Evolutionary conservation across 2,797 vertebrate genomes (phyloP).

Genomic region (Eulemur albifrons): DNA sequence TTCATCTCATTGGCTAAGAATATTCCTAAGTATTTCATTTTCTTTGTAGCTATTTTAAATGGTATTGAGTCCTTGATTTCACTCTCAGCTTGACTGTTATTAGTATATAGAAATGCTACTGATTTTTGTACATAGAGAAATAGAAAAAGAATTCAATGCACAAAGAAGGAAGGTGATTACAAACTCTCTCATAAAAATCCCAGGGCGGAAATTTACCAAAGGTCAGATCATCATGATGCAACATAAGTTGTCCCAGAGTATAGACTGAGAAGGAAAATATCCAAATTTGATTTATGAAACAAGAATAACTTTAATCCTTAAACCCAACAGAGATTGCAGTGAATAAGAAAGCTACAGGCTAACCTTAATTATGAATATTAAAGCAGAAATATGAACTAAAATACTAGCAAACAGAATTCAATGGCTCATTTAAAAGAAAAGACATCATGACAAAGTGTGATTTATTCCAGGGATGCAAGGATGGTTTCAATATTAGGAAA

Average conservation of each 20-base stretch:
- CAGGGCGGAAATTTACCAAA: neutral
- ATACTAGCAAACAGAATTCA: neutral
- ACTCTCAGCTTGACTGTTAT: too few species aligned
- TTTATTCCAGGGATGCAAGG: neutral
- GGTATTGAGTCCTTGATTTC: too few species aligned
- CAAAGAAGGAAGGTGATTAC: neutral
- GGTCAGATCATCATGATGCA: neutral
- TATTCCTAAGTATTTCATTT: too few species aligned
- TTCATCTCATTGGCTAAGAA: too few species aligned
- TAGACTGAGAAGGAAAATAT: neutral
- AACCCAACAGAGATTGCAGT: neutral
- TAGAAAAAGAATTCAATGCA: neutral
- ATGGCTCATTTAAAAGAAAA: neutral
- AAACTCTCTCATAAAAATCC: neutral
- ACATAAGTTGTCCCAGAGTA: neutral
- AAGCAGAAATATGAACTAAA: neutral
- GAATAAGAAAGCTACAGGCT: neutral
- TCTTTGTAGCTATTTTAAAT: too few species aligned
- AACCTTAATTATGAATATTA: neutral
- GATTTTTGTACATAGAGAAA: neutral
- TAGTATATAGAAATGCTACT: too few species aligned
- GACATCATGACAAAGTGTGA: neutral
- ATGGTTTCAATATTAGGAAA: neutral
- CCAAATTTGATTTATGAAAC: neutral
- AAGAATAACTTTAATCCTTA: neutral